Evolutionary conservation across 2,113 vertebrate genomes (phyloP).

Genomic region (Ibidorhyncha struthersii): DNA sequence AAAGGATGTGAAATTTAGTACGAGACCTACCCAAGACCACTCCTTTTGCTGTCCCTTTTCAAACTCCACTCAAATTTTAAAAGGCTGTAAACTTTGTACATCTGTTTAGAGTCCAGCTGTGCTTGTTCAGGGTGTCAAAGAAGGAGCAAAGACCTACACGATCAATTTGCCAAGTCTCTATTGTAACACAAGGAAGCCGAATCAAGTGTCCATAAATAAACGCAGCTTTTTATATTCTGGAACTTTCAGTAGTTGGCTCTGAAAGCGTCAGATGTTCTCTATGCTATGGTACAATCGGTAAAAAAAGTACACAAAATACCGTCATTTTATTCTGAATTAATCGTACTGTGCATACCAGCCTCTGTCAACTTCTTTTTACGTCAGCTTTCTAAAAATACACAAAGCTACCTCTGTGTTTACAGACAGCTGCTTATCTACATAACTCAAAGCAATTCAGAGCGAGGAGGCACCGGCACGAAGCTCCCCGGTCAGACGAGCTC

Average conservation of each 20-base stretch:
- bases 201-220: background rate
- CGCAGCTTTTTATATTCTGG: background rate
- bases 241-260: background rate
- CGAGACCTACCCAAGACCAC: background rate
- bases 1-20: background rate
- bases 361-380: background rate
- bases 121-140: background rate
- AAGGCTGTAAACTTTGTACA: background rate
- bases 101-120: background rate
- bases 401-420: rapidly evolving
- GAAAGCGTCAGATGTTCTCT: background rate
- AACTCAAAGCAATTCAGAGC: rapidly evolving
- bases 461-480: rapidly evolving
- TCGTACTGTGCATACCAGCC: rapidly evolving
- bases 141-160: rapidly evolving
- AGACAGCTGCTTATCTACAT: background rate
- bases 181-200: background rate
- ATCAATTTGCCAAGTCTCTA: background rate
- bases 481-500: too few relatives aligned
- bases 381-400: rapidly evolving
- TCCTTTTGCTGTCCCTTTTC: background rate
- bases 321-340: background rate
- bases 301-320: rapidly evolving
- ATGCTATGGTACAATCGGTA: background rate
- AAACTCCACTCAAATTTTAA: background rate